Evolutionary conservation across 2,113 vertebrate genomes (phyloP).

Genomic region (Aptenodytes forsteri): DNA sequence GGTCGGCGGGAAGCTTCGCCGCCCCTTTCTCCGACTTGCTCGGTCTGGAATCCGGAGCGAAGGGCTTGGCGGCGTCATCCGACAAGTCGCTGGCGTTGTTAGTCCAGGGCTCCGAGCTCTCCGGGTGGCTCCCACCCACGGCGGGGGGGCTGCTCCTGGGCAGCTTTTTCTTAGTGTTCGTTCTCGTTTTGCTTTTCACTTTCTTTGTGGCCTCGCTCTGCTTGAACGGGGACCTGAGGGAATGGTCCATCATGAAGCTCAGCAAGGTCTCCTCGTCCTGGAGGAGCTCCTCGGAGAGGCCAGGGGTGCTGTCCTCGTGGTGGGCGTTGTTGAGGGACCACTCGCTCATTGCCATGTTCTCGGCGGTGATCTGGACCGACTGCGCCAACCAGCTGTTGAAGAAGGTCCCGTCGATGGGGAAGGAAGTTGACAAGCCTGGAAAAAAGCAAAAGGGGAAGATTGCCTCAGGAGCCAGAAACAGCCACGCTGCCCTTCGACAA

Average conservation of each 20-base stretch:
- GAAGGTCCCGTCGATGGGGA: conserved; percentile 91
- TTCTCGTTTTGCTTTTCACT: conserved; percentile 77
- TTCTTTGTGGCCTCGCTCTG: conserved; percentile 87
- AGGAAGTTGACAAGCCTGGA: conserved; percentile 88
- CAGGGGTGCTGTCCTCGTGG: conserved; percentile 80
- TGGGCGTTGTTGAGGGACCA: conserved; percentile 89
- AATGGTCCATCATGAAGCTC: conserved; percentile 96
- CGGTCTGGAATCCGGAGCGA: conserved; percentile 49
- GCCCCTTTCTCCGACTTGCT: conserved; percentile 66
- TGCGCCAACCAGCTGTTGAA: conserved; percentile 97
- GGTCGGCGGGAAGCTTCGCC: conserved; percentile 30
- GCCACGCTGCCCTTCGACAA: background rate
- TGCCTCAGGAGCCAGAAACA: background rate
- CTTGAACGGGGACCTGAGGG: conserved; percentile 86
- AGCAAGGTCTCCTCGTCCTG: conserved; percentile 92
- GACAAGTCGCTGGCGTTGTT: conserved; percentile 45
- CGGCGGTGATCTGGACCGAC: conserved; percentile 92
- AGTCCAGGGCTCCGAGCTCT: conserved; percentile 65
- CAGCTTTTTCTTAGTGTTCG: conserved; percentile 78
- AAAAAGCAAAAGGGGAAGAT: background rate
- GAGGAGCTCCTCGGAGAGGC: conserved; percentile 92
- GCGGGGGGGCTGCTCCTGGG: conserved; percentile 38
- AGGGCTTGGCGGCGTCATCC: conserved; percentile 63
- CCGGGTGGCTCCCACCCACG: background rate
- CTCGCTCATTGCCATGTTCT: conserved; percentile 91